Percentiles rank a stretch among this genome's conserved stretches.
phyloP scores from a whole-genome alignment of 2,888 invertebrate genomes.

The Disparrhopalites patrizii region DNA sequence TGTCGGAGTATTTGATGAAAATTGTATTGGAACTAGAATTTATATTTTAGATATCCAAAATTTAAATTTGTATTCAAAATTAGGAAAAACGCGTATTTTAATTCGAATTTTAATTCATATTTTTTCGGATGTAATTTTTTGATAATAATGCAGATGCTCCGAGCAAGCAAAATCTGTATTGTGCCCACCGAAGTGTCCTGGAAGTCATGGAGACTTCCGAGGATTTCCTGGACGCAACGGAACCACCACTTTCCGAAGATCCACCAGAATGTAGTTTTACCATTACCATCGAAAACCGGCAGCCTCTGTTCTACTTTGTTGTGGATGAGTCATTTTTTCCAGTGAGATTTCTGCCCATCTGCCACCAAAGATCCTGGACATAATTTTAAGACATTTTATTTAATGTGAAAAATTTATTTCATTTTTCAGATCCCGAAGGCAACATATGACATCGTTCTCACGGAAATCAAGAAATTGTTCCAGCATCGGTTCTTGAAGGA shows the following conservation, averaged over 20 bases:
- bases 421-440: too few species aligned
- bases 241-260: not conserved
- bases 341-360: not conserved
- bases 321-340: not conserved
- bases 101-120: too few species aligned
- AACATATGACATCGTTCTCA: too few species aligned
- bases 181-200: not conserved
- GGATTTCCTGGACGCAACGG: not conserved
- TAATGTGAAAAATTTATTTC: too few species aligned
- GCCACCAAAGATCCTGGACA: not conserved
- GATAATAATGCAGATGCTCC: too few species aligned
- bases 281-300: not conserved
- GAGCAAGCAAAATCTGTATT: not conserved
- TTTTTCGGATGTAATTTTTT: too few species aligned
- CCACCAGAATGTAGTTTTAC: not conserved
- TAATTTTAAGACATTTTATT: not conserved
- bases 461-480: not conserved
- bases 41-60: too few species aligned
- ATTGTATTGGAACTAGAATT: too few species aligned
- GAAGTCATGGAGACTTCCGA: not conserved
- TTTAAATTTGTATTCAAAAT: too few species aligned
- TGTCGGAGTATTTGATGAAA: too few species aligned
- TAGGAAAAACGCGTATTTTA: too few species aligned
- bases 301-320: not conserved
- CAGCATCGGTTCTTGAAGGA: not conserved